Evolutionary conservation across 2,113 vertebrate genomes (phyloP).

Genomic region (Pseudopodoces humilis): DNA sequence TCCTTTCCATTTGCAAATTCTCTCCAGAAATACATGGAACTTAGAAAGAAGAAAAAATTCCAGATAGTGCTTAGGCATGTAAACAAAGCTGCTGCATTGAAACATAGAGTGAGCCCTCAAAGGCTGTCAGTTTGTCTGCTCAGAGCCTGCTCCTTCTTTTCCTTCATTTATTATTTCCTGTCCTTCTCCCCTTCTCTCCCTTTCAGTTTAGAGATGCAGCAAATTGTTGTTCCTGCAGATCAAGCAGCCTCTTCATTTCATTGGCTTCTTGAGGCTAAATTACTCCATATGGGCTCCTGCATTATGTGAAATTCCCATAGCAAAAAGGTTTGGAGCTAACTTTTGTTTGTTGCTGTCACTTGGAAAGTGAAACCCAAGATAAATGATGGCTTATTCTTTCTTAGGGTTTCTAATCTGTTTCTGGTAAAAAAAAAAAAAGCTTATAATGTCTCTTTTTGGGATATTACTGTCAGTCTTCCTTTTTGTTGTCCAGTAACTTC

Average conservation of each 20-base stretch:
- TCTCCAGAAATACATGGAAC: neutral
- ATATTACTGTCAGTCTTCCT: constrained; percentile 22
- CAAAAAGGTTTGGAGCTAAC: constrained; percentile 14
- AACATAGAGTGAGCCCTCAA: neutral
- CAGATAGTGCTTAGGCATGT: neutral
- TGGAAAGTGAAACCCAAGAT: neutral
- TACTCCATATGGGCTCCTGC: neutral
- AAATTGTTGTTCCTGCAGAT: constrained; percentile 13
- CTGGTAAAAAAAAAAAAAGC: neutral
- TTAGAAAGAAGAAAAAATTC: neutral
- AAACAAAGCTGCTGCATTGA: neutral
- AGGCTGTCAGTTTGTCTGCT: neutral
- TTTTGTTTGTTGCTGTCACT: constrained; percentile 26
- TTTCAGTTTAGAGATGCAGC: neutral
- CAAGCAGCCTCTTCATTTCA: neutral
- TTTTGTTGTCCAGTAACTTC: constrained; percentile 11
- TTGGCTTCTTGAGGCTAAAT: neutral
- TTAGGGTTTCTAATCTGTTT: constrained; percentile 11
- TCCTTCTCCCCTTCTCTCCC: neutral
- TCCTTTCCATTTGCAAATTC: neutral
- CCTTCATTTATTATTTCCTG: neutral
- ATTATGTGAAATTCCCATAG: neutral
- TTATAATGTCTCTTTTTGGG: neutral
- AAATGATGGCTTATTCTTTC: constrained; percentile 31
- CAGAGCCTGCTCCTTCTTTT: neutral